Base-by-base conservation (phyloP, 2,113 vertebrate genomes). In the Ammodytes marinus region DNA sequence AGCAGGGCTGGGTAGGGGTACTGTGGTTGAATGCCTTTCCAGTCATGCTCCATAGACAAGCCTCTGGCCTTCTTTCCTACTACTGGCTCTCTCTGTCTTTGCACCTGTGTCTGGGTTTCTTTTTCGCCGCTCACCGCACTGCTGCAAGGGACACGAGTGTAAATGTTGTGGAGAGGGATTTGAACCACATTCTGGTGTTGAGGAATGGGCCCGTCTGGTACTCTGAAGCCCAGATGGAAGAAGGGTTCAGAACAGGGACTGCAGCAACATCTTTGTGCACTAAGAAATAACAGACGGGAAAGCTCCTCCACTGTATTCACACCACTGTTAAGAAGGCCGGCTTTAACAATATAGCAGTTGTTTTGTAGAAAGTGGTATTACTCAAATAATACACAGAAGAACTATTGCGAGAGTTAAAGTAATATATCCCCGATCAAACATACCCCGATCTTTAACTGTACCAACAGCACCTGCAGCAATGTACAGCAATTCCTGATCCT, bases 21-120 rank as follows among this genome's bases (percentile, higher is more conserved):
- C 77, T 92, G 92, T 86, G 93, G 92, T 92, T 89, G 89, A 94
- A 94, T 93, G 89, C 86, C 91, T 93, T 93, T 93, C 91, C 91
- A 93, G 92, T 92, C 92, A 92, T 91, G 91, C 91, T 93, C 90
- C 78, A 82, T 85, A 80, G 90, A 92, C 83, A 89, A 88, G 80
- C 90, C 93, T 91, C 87, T 91, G 92, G 91, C 92, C 89, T 87
- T 80, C 89, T 91, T 86, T 90, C 83, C 85, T 82, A 85, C 87
- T 82, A 87, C 91, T 92, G 91, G 88, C 91, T 84, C 88, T 59
- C 80, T 89, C 89, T 58, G 82, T 78, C 87, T 88, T 80, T 88
- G 91, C 93, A 94, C 93, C 93, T 94, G 93, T 86, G 89, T 91
- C 87, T 90, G 87, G 74, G 90, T 63, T 27, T 80, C 84, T 84